Base-by-base conservation (phyloP, 1,140 invertebrate species). In the Brachionus manjavacas region DNA sequence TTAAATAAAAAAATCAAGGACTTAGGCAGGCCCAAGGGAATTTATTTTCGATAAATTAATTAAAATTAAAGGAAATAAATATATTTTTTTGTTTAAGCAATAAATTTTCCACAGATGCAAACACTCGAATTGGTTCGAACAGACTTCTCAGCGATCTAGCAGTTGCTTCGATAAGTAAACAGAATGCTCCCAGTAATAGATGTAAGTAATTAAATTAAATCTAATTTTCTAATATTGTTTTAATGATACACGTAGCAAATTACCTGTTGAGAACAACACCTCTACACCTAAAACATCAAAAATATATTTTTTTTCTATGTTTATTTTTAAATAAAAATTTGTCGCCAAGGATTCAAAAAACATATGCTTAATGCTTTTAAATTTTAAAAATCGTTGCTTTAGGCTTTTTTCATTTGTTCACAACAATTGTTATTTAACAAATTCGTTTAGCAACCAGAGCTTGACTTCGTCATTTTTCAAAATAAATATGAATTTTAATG, bases 81-180 rank as follows among this genome's bases (percentile, higher is more conserved):
- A 46, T n/a, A 8, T 16, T 12, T 41, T 20, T 43, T 9, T n/a
- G n/a, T 68, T 68, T 72, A 8, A 72, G 68, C n/a, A 35, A 74
- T 41, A 39, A 74, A 80, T 55, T 12, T 35, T 49, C 43, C 11
- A n/a, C 12, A 3, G 79, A 81, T n/a, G 23, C 72, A 16, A 16
- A 49, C 2, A 23, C 20, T 64, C 35, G 79, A 81, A 81, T 81
- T 25, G 79, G 79, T 68, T 81, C 79, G 3, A 81, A 81, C 31
- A 81, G 12, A 14, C 79, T 81, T 64, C 31, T 81, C 20, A 81
- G 79, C 31, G 79, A 81, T 68, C 25, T 81, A 41, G 79, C 79
- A 23, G 79, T 81, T 81, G 52, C 79, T 20, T 81, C 79, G 3
- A 20, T 81, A 25, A 49, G 16, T 23, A 76, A 76, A 49, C 41